Conservation (phyloP, 2,888 invertebrate genomes). For the Pristionchus arcanus region DNA sequence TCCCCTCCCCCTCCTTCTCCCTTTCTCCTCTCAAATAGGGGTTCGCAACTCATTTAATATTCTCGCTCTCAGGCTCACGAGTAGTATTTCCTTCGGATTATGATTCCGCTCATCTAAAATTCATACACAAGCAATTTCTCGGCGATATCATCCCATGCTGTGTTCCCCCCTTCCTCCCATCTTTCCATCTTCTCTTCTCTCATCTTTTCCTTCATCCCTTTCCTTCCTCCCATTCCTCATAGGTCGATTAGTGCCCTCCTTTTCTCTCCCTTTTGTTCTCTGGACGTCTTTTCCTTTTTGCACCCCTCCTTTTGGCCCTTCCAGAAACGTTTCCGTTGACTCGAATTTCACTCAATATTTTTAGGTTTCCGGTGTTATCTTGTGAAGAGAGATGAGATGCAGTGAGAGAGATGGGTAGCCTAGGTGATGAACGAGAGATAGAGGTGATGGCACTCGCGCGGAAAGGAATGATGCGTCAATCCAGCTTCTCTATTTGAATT, state of each 20-base stretch:
- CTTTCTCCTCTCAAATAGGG: neutral
- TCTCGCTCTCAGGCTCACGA: neutral
- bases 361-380: neutral
- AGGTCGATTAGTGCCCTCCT: constrained; percentile 34
- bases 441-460: neutral
- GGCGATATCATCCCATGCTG: neutral
- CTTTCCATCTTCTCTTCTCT: neutral
- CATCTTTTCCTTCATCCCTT: neutral
- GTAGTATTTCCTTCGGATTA: neutral
- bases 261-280: constrained; percentile 20
- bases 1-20: neutral
- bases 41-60: neutral
- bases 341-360: constrained; percentile 30
- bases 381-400: neutral
- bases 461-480: neutral
- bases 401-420: constrained; percentile 35
- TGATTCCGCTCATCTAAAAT: neutral
- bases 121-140: neutral
- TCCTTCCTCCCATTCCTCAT: constrained; percentile 16
- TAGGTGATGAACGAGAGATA: neutral
- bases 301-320: neutral
- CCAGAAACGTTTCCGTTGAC: neutral
- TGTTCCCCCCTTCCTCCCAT: neutral
- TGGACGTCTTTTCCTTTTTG: neutral
- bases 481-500: neutral